phyloP scores from a whole-genome alignment of 1,140 invertebrate species.

The Holotrichia oblita region DNA sequence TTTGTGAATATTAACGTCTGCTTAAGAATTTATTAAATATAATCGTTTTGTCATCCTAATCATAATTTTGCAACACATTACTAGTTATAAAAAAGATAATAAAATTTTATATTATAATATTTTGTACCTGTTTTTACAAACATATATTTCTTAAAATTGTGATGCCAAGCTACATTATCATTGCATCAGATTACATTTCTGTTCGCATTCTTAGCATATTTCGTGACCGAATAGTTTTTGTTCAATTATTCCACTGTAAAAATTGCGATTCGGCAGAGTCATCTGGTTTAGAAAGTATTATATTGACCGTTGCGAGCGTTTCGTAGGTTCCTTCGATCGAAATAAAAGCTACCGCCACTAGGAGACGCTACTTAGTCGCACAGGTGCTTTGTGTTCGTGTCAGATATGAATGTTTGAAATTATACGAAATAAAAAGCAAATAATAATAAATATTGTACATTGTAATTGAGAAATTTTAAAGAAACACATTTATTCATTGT shows the following conservation, averaged over 20 bases:
- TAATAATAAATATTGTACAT: neutral
- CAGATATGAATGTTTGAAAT: neutral
- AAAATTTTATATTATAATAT: too few relatives aligned
- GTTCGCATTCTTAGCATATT: neutral
- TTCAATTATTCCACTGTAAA: neutral
- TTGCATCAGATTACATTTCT: conserved; percentile 14
- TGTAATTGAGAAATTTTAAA: neutral
- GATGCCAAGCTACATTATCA: neutral
- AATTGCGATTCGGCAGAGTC: neutral
- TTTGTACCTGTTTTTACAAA: too few relatives aligned
- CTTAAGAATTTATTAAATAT: too few relatives aligned
- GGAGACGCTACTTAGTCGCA: neutral
- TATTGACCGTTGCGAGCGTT: neutral
- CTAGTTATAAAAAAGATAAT: too few relatives aligned
- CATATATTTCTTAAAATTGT: neutral
- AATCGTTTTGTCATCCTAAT: too few relatives aligned
- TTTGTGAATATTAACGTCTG: too few relatives aligned
- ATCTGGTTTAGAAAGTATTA: neutral
- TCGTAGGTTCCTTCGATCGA: neutral
- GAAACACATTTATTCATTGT: too few relatives aligned
- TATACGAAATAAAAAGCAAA: too few relatives aligned
- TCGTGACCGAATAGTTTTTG: neutral
- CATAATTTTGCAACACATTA: too few relatives aligned
- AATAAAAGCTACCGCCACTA: neutral
- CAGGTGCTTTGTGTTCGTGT: neutral